Base-by-base conservation (phyloP, 2,888 invertebrate genomes). In the Encarsia formosa region DNA sequence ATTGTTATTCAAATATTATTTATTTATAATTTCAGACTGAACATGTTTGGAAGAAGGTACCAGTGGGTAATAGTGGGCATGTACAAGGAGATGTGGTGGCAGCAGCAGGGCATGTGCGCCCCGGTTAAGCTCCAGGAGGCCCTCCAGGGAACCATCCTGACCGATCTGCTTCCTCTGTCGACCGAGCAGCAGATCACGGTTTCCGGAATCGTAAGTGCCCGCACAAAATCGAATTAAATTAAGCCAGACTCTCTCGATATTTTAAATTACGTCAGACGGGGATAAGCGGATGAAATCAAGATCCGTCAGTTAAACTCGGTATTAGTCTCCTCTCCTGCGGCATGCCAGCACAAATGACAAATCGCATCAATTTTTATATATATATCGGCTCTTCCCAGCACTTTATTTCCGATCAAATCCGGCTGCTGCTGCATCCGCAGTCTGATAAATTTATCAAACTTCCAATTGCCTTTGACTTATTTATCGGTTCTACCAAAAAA, bases 61-160 rank as follows among this genome's bases (percentile, higher is more conserved):
- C 94, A 96, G 62, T 96, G 96, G 96, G 82, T 97, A 1, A 87
- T 97, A 22, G 88, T 92, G 77, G 94, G 93, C 3, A 90, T 91
- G 11, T 92, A 90, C 72, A 82, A 86, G 43, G 81, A 81, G 51
- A 77, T 81, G 46, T 87, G 87, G 83, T 91, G 91, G 91, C 59
- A 68, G 13, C 59, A 60, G n/a, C 62, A 72, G 4, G 71, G 65
- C 19, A 67, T 67, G 19, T 73, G 73, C 53, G 65, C 68, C 22
- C 68, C 72, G 16, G 56, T 65, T n/a, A 69, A 94, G 66, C 78
- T 96, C 15, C 80, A 85, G 44, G 78, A 82, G 1, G 91, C 94
- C 0, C 76, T 96, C 52, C 89, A 94, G 65, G 91, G 93, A 40
- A 87, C 91, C 56, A 89, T 97, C 60, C 78, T 93, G 47, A 91